Evolutionary conservation across 2,113 vertebrate genomes (phyloP), one percentile per base, ranked within the genome.

Genomic region (Heterocephalus glaber): DNA sequence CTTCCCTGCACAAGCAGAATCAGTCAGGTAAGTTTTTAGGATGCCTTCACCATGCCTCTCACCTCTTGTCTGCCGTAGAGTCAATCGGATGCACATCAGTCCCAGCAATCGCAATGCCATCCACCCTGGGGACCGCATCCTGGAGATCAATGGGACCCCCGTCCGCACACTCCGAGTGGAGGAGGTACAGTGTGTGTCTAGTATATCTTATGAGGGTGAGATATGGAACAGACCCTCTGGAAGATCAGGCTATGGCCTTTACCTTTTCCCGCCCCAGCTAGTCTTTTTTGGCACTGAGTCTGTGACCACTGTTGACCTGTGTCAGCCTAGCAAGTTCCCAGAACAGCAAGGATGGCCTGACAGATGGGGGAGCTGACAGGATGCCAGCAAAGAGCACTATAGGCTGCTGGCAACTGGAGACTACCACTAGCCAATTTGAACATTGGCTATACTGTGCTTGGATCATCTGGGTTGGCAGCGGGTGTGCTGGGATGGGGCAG

Each of bases 91-190:
- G 99, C 99, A 99, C 79, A 99, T 99, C 97, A 99, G 99, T 96
- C 99, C 99, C 19, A 99, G 99, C 97, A 99, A 99, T 94, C 99
- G 99, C 87, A 99, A 99, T 1, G 99, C 99, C 97, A 99, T 99
- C 98, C 99, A 99, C 84, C 99, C 99, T 9, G 99, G 99, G 26
- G 99, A 99, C 98, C 98, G 99, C 38, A 99, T 99, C 97, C 98
- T 99, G 97, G 99, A 99, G 98, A 99, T 99, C 89, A 99, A 99
- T 7, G 99, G 99, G 93, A 98, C 98, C 96, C 99, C 99, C 0
- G 99, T 99, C 68, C 98, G 98, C 65, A 99, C 99, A 0, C 85
- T 99, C 66, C 98, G 98, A 96, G 99, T 99, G 79, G 99, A 99
- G 35, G 99, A 99, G 99, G 99, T 99, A 97, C 9, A 49, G 20